Base-by-base conservation (phyloP, 2,888 invertebrate species). In the Asteroscopus sphinx region DNA sequence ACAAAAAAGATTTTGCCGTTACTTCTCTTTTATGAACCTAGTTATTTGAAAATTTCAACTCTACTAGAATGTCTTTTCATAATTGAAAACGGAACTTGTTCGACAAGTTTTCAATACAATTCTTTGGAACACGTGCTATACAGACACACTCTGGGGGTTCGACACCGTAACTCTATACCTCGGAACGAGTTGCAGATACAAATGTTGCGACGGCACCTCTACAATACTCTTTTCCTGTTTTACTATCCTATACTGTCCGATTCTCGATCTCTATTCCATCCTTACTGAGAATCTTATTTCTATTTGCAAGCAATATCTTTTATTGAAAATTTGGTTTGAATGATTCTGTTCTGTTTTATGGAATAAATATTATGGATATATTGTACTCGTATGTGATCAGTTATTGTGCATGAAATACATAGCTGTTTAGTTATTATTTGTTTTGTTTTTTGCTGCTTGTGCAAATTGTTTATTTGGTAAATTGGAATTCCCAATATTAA, bases 141-240 rank as follows among this genome's bases (percentile, higher is more conserved):
- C 66, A 63, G 57, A 56, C 37, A 60, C 48, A 52, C 77, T 65
- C 76, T 61, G 42, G 78, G 66, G 79, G 62, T 56, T 76, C 55
- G 39, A 48, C 59, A 52, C 40, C 25, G 76, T 67, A 68, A 74
- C 77, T 77, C 60, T 70, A 67, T 68, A 67, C 77, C 59, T 60
- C 21, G 47, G 33, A 61, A 74, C 68, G 68, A 65, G 66, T 69
- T 56, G 56, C 59, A 67, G 64, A 76, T 69, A 76, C 72, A 71
- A 68, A 76, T 76, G 68, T 68, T 68, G 52, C 49, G 44, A 54
- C 58, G 52, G 54, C 68, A 68, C 57, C 58, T 66, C 45, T 62
- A 75, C 73, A 77, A 74, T 79, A 79, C 67, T 67, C 55, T 74
- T 72, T 75, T 77, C 71, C 57, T 73, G 60, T 77, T 75, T 67